These are phyloP conservation scores for Sakesphorus luctuosus DNA, from an alignment of 2,113 vertebrate genomes.

Conservation along the genomic window DNA sequence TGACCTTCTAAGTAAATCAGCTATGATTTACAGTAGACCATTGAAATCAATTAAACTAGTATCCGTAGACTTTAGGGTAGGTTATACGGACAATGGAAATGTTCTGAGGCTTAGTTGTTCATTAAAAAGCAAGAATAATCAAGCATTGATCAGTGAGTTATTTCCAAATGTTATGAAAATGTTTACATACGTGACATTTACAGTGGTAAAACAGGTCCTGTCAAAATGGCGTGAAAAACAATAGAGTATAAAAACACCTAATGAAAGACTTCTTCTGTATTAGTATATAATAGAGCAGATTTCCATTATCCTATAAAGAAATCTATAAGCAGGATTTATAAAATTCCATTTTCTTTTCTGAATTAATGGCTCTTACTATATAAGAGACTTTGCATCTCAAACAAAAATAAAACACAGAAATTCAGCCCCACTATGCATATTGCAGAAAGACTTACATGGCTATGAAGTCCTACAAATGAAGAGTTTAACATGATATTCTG, in stretches of 20 bases:
- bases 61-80: background rate
- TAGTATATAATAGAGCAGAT: background rate
- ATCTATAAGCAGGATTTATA: background rate
- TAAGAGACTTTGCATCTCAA: background rate
- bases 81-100: background rate
- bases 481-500: background rate
- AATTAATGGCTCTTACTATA: background rate
- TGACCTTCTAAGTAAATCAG: background rate
- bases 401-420: slow-evolving; percentile 10
- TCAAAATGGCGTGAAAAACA: background rate
- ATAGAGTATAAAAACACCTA: background rate
- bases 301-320: background rate
- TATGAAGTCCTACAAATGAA: background rate
- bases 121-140: background rate
- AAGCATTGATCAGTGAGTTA: background rate
- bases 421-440: background rate
- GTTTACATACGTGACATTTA: background rate
- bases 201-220: background rate
- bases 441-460: background rate
- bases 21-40: background rate
- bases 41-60: background rate
- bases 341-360: slow-evolving; percentile 11
- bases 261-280: background rate
- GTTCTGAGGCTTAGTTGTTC: background rate
- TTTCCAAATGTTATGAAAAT: slow-evolving; percentile 4